Evolutionary conservation across 2,888 invertebrate genomes (phyloP).

Genomic region (Schizotus pectinicornis): DNA sequence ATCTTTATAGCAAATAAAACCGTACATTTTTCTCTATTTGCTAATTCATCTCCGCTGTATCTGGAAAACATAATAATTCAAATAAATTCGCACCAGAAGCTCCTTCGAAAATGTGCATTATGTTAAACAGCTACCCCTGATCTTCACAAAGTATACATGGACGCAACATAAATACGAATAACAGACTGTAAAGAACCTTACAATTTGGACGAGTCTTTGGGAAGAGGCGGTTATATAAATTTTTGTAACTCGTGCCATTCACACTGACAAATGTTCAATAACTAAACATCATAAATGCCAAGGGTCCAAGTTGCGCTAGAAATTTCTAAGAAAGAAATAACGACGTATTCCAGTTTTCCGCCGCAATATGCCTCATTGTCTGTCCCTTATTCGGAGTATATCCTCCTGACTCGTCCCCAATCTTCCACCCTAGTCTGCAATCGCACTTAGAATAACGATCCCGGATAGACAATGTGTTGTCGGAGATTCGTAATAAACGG

Average conservation of each 20-base stretch:
- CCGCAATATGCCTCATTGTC: slow-evolving; percentile 36
- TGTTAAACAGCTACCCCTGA: too few relatives aligned
- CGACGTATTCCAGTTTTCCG: slow-evolving; percentile 37
- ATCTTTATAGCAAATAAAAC: too few relatives aligned
- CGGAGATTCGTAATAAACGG: slow-evolving; percentile 35
- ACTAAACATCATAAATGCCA: slow-evolving; percentile 30
- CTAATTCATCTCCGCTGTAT: too few relatives aligned
- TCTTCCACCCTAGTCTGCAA: slow-evolving; percentile 13
- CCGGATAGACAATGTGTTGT: slow-evolving; percentile 22
- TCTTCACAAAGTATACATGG: too few relatives aligned
- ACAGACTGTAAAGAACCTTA: too few relatives aligned
- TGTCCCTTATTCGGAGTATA: slow-evolving; percentile 19
- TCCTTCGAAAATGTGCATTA: too few relatives aligned
- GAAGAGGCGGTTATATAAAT: slow-evolving; percentile 17
- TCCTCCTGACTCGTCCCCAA: slow-evolving; percentile 3
- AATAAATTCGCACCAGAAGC: too few relatives aligned
- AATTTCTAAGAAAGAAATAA: slow-evolving; percentile 40
- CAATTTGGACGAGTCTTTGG: neutral
- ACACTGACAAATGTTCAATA: slow-evolving; percentile 21
- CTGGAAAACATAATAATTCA: too few relatives aligned
- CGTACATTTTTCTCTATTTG: too few relatives aligned
- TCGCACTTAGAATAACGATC: slow-evolving; percentile 29
- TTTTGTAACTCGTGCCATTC: slow-evolving; percentile 16
- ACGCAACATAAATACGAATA: too few relatives aligned
- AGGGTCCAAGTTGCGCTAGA: slow-evolving; percentile 26